A percentile compares a stretch with the other conserved stretches of the same genome.
These are phyloP conservation scores for Chroicocephalus ridibundus DNA, from an alignment of 2,113 vertebrate genomes.

Conservation along the genomic window DNA sequence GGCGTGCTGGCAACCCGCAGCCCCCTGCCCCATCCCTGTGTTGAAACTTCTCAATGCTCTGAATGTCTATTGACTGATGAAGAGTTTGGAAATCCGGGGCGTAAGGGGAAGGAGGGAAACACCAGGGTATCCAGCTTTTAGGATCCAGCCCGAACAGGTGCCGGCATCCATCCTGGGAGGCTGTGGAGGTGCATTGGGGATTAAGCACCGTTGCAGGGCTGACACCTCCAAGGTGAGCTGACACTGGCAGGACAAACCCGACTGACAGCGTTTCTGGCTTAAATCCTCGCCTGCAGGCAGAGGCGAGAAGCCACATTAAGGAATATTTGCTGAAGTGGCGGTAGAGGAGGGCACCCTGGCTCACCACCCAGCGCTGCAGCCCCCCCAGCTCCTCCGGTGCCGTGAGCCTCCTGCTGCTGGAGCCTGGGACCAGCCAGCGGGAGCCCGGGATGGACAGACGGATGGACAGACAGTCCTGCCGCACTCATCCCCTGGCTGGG, in stretches of 20 bases:
- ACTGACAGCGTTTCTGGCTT: constrained; percentile 1
- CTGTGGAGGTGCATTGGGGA: not conserved
- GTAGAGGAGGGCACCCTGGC: not conserved
- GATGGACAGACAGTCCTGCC: not conserved
- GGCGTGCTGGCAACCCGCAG: rapidly evolving
- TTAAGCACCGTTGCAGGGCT: not conserved
- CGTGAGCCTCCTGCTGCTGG: not conserved
- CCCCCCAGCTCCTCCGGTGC: not conserved
- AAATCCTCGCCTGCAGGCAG: constrained; percentile 7
- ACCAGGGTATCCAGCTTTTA: not conserved
- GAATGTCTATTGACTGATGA: not conserved
- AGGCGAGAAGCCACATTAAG: not conserved
- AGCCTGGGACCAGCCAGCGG: not conserved
- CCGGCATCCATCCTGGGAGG: not conserved
- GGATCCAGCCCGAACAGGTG: not conserved
- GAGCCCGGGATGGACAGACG: not conserved
- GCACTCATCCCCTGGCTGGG: not conserved
- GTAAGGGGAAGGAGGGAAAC: not conserved
- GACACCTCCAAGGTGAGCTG: constrained; percentile 25
- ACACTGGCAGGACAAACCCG: constrained; percentile 7
- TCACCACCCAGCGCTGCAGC: not conserved
- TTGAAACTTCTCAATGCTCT: not conserved
- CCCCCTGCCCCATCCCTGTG: not conserved
- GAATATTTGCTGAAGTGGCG: not conserved
- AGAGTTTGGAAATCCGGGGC: not conserved